These are phyloP conservation scores for Acinonyx jubatus DNA, from an alignment of 2,113 vertebrate genomes.

Conservation along the genomic window DNA sequence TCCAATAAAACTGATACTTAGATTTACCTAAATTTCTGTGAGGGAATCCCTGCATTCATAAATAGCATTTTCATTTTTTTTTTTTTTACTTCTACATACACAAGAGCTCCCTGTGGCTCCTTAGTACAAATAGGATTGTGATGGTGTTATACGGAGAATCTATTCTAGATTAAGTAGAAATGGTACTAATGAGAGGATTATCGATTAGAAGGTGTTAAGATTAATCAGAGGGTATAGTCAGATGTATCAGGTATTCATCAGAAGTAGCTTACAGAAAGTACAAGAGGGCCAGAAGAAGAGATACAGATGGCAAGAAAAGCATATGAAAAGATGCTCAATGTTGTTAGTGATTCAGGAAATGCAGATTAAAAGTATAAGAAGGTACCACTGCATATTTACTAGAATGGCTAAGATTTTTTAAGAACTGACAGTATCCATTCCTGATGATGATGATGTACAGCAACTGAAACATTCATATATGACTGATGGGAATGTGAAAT, in stretches of 20 bases:
- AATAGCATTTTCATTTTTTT: slow-evolving; percentile 21
- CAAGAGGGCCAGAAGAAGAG: neutral
- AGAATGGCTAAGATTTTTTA: neutral
- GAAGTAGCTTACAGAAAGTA: neutral
- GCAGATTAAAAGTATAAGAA: neutral
- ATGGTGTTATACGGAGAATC: neutral
- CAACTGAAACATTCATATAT: neutral
- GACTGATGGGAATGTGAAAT: neutral
- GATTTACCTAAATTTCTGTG: slow-evolving; percentile 9
- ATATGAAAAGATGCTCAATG: neutral
- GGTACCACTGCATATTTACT: neutral
- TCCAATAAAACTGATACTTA: neutral
- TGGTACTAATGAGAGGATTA: neutral
- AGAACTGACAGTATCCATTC: neutral
- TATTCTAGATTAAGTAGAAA: neutral
- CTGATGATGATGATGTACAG: neutral
- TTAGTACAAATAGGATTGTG: neutral
- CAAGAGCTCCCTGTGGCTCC: neutral
- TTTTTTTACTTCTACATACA: slow-evolving; percentile 9
- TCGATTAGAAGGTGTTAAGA: neutral
- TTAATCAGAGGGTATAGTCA: neutral
- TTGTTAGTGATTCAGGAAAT: neutral
- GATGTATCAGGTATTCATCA: neutral
- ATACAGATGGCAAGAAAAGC: neutral
- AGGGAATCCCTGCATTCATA: neutral